Conservation (phyloP, 2,888 invertebrate genomes). For the Rambutsinella grinnellia region DNA sequence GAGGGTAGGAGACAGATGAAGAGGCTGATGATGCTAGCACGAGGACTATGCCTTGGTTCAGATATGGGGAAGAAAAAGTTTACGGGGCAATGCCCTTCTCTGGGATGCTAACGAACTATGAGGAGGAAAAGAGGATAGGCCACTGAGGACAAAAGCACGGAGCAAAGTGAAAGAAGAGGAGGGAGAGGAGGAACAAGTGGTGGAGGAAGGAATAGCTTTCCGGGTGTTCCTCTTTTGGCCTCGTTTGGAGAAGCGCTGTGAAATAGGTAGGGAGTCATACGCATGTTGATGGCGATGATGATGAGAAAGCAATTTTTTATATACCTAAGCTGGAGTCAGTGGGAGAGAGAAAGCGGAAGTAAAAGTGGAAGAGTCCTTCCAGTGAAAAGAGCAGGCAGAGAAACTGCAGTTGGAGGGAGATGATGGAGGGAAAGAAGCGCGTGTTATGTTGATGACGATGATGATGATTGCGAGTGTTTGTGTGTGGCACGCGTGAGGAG, state of each 20-base stretch:
- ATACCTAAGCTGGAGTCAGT: background rate
- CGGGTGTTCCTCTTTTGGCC: constrained; percentile 37
- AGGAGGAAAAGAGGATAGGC: constrained; percentile 33
- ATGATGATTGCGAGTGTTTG: background rate
- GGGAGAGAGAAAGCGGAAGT: background rate
- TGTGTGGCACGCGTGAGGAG: background rate
- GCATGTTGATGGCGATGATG: background rate
- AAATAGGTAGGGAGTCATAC: background rate
- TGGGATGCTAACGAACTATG: constrained; percentile 31
- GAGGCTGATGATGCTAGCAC: background rate
- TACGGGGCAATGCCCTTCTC: constrained; percentile 26
- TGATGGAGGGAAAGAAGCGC: background rate
- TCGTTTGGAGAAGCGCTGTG: background rate
- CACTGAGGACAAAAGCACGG: constrained; percentile 18
- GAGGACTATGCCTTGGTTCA: background rate
- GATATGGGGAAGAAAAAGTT: background rate
- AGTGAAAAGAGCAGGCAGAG: background rate
- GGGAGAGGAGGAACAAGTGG: background rate
- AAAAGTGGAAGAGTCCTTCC: constrained; percentile 1
- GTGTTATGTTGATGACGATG: background rate
- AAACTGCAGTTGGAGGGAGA: background rate
- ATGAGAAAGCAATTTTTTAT: background rate
- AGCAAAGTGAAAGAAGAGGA: background rate
- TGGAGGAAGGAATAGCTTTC: constrained; percentile 3
- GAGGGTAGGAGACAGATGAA: background rate